Evolutionary conservation across 2,113 vertebrate species (phyloP).

Genomic region (Procavia capensis): DNA sequence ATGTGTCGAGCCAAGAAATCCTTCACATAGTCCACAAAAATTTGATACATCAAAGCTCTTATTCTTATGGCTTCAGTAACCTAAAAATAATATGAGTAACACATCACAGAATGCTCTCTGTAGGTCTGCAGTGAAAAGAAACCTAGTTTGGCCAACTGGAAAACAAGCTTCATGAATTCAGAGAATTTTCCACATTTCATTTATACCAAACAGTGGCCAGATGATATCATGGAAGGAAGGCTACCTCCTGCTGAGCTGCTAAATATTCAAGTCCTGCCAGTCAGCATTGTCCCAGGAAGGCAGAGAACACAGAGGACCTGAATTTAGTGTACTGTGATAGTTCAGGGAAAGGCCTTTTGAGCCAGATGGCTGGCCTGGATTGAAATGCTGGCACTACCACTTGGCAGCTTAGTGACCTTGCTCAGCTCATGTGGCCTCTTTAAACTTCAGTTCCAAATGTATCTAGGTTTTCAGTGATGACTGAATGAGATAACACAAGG

Average conservation of each 20-base stretch:
- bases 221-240: neutral
- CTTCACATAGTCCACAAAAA: neutral
- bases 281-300: neutral
- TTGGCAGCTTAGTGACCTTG: neutral
- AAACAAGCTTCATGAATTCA: neutral
- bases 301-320: neutral
- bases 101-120: neutral
- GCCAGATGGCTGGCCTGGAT: neutral
- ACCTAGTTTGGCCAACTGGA: neutral
- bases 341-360: neutral
- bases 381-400: neutral
- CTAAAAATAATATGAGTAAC: neutral
- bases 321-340: neutral
- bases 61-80: neutral
- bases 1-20: conserved; percentile 22
- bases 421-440: neutral
- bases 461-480: neutral
- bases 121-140: neutral
- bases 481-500: neutral
- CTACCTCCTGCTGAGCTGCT: neutral
- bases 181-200: neutral
- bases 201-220: neutral
- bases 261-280: neutral
- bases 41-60: neutral
- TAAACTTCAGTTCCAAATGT: neutral